Evolutionary conservation across 2,113 vertebrate genomes (phyloP).

Genomic region (Leptodactylus fuscus): DNA sequence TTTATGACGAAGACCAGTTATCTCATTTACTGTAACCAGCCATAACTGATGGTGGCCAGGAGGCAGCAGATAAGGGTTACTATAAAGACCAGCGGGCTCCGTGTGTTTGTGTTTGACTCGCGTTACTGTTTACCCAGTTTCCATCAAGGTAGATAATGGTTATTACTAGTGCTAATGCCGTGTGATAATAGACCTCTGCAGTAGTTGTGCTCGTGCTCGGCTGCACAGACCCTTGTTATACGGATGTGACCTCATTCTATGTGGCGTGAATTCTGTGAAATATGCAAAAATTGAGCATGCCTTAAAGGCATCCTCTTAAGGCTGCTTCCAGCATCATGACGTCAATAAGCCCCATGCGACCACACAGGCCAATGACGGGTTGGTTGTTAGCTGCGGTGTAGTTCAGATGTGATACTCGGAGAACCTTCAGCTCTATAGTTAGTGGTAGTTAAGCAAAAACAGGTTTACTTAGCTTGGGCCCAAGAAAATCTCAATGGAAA

Average conservation of each 20-base stretch:
- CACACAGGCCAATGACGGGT: too few species aligned
- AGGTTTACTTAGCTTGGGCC: too few species aligned
- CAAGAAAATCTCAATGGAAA: too few species aligned
- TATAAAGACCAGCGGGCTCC: not conserved
- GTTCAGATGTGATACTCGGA: too few species aligned
- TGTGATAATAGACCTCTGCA: not conserved
- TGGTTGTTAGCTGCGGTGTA: too few species aligned
- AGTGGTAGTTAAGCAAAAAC: too few species aligned
- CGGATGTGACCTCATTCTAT: too few species aligned
- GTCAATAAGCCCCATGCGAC: too few species aligned
- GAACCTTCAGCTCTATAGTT: too few species aligned
- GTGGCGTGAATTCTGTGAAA: too few species aligned
- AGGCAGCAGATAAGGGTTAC: not conserved
- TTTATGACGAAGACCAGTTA: constrained; percentile 29
- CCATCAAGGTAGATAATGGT: not conserved
- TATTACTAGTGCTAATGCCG: not conserved
- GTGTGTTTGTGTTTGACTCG: not conserved
- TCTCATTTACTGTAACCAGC: constrained; percentile 20
- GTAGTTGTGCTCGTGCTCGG: not conserved
- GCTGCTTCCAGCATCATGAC: too few species aligned
- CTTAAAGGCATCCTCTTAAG: too few species aligned
- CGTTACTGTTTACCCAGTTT: not conserved
- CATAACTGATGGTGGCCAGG: not conserved
- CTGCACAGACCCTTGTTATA: not conserved
- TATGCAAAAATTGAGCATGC: not conserved